These are phyloP conservation scores for Fragum fragum DNA, from an alignment of 2,888 invertebrate genomes.

Conservation along the genomic window DNA sequence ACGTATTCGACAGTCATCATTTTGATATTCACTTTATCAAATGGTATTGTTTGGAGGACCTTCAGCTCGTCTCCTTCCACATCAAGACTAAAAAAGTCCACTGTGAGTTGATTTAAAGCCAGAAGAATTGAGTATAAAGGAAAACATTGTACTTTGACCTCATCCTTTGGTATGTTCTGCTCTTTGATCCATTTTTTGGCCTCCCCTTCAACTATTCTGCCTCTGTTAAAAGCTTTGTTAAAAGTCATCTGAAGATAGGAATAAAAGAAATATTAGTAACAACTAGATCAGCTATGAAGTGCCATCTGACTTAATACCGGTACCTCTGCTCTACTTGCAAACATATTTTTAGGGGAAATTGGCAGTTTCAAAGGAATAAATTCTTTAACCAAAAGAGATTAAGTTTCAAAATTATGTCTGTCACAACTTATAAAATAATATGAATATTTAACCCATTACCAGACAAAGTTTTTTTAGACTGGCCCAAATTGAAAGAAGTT, in stretches of 20 bases:
- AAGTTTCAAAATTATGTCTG: no score
- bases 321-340: no score
- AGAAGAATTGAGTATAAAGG: slow-evolving; percentile 93
- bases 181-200: slow-evolving; percentile 62
- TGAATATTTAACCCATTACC: no score
- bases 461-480: no score
- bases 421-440: no score
- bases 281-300: no score
- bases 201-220: slow-evolving; percentile 58
- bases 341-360: no score
- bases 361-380: no score
- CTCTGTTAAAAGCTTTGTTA: slow-evolving; percentile 70
- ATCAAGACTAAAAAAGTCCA: slow-evolving; percentile 92
- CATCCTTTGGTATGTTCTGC: slow-evolving; percentile 49
- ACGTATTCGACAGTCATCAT: slow-evolving; percentile 80
- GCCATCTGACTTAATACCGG: no score
- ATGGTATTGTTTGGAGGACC: slow-evolving; percentile 90
- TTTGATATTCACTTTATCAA: slow-evolving; percentile 88
- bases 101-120: slow-evolving; percentile 91
- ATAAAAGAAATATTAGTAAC: no score
- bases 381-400: no score
- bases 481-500: no score
- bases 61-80: slow-evolving; percentile 88
- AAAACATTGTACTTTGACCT: slow-evolving; percentile 91
- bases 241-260: slow-evolving; percentile 71